Base-by-base conservation (phyloP, 2,113 vertebrate genomes). In the Pelvicachromis taeniatus region DNA sequence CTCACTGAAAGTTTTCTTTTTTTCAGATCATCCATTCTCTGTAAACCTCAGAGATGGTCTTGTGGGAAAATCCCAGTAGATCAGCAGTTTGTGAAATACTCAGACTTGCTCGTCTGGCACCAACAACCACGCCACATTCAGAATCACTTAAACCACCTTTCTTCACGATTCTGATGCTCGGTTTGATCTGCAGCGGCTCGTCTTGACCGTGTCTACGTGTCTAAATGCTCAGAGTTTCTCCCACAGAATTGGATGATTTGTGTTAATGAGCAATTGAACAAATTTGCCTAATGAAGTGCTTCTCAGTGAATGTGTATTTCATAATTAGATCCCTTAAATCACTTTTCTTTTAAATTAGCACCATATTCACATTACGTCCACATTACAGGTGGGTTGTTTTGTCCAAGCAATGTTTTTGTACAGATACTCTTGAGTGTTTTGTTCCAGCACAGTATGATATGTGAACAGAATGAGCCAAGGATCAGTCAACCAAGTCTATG, bases 131-230 rank as follows among this genome's bases (percentile, higher is more conserved):
- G 0, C 63, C 13, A 16, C 0, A 0, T 45, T 45, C 3, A 70
- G 10, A 45, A 40, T 16, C 21, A 70, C 40, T 45, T 70, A 70
- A 70, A 70, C 1, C 13, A 10, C 40, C 5, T 0, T 45, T 70
- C 65, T 70, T 26, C 0, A 0, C 21, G 0, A 17, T 45, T 26
- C 13, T 70, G 13, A 4, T 4, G 21, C 38, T 70, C 1, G 0
- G 21, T 45, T 70, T 45, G 21, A 70, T 26, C 21, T 17, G 21
- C 21, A 45, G 65, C 40, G 21, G 33, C 61, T 33, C 4, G 17
- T 11, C 31, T 35, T 35, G 9, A n/a, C 31, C 58, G 2, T 19
- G 31, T 61, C 31, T 35, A 7, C 5, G 2, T 35, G 9, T 19
- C 6, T 61, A 61, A 61, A 61, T 35, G 59, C 59, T 35, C 2